Evolutionary conservation across 2,113 vertebrate genomes (phyloP), one percentile per base, ranked within the genome.

Genomic region (Opisthocomus hoazin): DNA sequence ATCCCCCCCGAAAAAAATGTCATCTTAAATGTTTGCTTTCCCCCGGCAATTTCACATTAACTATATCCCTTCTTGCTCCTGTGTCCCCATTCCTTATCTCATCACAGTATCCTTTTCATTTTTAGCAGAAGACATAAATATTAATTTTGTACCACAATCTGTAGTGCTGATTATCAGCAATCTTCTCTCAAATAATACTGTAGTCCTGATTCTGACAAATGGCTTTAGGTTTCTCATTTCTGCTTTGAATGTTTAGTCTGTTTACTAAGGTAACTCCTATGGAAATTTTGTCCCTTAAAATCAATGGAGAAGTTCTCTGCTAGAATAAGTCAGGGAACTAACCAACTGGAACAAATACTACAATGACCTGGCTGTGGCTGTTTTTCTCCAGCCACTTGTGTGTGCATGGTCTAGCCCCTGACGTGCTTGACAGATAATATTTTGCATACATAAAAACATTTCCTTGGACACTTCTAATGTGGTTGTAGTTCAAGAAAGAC

Each of bases 1-100:
- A 36, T 65, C 1, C 3, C 3, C 7, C 16, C 10, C 8, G 26
- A 26, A 87, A 56, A 60, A 84, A 71, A 12, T 0, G 1, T 12
- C 9, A 11, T 51, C 26, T 65, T 48, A 53, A 58, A 53, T 0
- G 0, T 34, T 50, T 58, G 2, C 4, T 77, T 73, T 78, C n/a
- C 11, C 68, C 10, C 56, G 13, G 23, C 4, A 53, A 20, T 84
- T 54, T 58, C 36, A 12, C 5, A n/a, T 46, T 63, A 51, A n/a
- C 34, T 60, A 37, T 29, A 13, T 21, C 6, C 6, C 10, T 60
- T 83, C 34, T 43, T 64, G 7, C 4, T 73, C 12, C 34, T 68
- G 2, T 80, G 10, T 50, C 13, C 14, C 6, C 14, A n/a, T 64
- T 68, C n/a, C 15, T 71, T 79, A 46, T 48, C 11, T 71, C n/a